A percentile compares a stretch with the other conserved stretches of the same genome.
phyloP scores from a whole-genome alignment of 2,113 vertebrate species.

The Scalopus aquaticus region DNA sequence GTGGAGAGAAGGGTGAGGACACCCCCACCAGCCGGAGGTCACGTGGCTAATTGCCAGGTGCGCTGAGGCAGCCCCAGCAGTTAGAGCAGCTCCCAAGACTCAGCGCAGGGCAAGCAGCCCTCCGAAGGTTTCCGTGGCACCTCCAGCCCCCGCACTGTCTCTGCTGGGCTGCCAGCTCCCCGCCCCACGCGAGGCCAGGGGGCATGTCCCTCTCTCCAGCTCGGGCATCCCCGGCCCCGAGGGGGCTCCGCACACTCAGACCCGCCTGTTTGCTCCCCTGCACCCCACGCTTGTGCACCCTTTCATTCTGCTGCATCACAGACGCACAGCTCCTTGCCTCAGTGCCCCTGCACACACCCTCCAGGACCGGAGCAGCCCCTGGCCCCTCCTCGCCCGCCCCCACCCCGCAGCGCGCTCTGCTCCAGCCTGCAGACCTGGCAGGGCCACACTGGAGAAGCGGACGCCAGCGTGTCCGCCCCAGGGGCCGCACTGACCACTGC shows the following conservation, averaged over 20 bases:
- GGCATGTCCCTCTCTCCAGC: not conserved
- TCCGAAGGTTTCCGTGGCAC: accelerated
- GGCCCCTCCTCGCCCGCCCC: too few species aligned
- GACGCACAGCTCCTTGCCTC: not conserved
- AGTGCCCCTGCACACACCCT: not conserved
- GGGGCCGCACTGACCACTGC: not conserved
- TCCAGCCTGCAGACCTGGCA: not conserved
- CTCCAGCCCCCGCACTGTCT: not conserved
- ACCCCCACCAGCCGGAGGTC: not conserved
- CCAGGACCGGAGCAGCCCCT: too few species aligned
- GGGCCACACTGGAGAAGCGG: accelerated
- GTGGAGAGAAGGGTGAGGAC: not conserved
- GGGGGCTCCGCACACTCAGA: not conserved
- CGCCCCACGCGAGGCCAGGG: not conserved
- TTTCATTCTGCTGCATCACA: accelerated
- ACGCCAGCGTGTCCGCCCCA: accelerated
- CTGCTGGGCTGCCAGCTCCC: not conserved
- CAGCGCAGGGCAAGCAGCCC: accelerated
- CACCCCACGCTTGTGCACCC: not conserved
- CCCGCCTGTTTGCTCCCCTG: accelerated
- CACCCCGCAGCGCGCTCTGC: too few species aligned
- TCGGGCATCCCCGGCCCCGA: not conserved
- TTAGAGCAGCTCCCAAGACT: accelerated
- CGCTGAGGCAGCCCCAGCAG: not conserved
- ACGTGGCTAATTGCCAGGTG: not conserved